Evolutionary conservation across 37 sponge, comb jelly and placozoan genomes (phyloP).

Genomic region (Ianthella basta): DNA sequence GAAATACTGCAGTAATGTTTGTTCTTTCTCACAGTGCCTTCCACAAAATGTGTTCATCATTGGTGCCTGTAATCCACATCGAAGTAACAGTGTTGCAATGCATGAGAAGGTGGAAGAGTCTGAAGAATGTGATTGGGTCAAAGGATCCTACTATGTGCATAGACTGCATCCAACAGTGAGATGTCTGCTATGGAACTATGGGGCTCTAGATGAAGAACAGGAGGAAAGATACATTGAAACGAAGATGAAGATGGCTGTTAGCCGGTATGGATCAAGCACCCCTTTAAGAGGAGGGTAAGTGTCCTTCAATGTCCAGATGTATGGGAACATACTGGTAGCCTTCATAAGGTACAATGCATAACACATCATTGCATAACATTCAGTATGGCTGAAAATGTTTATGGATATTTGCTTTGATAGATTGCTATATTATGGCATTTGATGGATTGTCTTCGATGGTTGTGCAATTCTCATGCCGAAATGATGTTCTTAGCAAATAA

Average conservation of each 20-base stretch:
- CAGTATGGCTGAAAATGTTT: too few relatives aligned
- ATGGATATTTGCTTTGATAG: too few relatives aligned
- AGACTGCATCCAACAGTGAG: slow-evolving; percentile 80
- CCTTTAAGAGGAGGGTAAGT: too few relatives aligned
- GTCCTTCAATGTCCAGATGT: too few relatives aligned
- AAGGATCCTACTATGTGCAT: slow-evolving; percentile 84
- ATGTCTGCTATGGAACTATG: slow-evolving; percentile 91
- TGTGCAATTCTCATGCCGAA: too few relatives aligned
- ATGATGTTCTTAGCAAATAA: too few relatives aligned
- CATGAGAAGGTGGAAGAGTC: neutral
- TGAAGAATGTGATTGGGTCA: slow-evolving; percentile 72
- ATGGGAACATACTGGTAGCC: too few relatives aligned
- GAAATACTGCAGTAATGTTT: neutral
- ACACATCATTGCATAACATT: neutral
- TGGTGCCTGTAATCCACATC: slow-evolving; percentile 90
- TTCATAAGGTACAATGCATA: too few relatives aligned
- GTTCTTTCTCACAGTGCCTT: slow-evolving; percentile 49
- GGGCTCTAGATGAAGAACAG: slow-evolving; percentile 81
- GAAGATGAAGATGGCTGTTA: slow-evolving; percentile 73
- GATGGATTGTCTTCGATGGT: too few relatives aligned
- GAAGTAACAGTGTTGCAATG: slow-evolving; percentile 72
- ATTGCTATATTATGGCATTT: too few relatives aligned
- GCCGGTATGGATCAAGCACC: neutral
- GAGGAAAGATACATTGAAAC: slow-evolving; percentile 84
- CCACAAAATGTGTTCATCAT: slow-evolving; percentile 78